Conservation (phyloP, 2,888 invertebrate species). For the Apocheima hispidaria region DNA sequence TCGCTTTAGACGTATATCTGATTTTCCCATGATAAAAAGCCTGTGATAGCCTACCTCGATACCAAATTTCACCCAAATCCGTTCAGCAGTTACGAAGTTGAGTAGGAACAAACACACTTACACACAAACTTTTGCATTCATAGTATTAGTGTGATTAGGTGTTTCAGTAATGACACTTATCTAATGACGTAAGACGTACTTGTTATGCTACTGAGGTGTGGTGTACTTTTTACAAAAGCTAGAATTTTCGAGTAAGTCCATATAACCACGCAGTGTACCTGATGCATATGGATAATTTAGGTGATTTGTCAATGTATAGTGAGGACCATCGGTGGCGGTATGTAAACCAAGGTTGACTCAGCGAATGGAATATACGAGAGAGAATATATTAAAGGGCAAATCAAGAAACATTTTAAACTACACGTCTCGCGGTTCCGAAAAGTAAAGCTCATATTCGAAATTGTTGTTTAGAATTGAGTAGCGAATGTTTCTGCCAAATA, state of each 20-base stretch:
- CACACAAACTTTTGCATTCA: too few species aligned
- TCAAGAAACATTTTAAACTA: not conserved
- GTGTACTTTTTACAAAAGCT: not conserved
- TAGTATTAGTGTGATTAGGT: too few species aligned
- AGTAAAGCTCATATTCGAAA: too few species aligned
- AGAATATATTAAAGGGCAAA: constrained; percentile 6
- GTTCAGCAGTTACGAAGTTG: too few species aligned
- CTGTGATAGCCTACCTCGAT: too few species aligned
- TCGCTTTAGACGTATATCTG: too few species aligned
- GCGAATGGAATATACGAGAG: not conserved
- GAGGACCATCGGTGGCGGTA: constrained; percentile 9
- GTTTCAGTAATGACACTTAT: too few species aligned
- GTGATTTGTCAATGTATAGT: constrained; percentile 6
- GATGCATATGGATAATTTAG: constrained; percentile 7
- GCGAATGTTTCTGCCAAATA: too few species aligned
- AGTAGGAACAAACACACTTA: too few species aligned
- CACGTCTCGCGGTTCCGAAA: not conserved
- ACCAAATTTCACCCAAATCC: too few species aligned
- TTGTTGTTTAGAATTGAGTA: too few species aligned
- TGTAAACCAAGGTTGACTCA: constrained; percentile 4
- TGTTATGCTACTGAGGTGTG: constrained; percentile 1
- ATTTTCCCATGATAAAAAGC: too few species aligned
- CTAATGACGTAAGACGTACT: not conserved
- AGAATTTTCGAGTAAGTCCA: constrained; percentile 8
- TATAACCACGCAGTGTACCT: not conserved